Base-by-base conservation (phyloP, 1,140 invertebrate species). In the Vanessa atalanta region DNA sequence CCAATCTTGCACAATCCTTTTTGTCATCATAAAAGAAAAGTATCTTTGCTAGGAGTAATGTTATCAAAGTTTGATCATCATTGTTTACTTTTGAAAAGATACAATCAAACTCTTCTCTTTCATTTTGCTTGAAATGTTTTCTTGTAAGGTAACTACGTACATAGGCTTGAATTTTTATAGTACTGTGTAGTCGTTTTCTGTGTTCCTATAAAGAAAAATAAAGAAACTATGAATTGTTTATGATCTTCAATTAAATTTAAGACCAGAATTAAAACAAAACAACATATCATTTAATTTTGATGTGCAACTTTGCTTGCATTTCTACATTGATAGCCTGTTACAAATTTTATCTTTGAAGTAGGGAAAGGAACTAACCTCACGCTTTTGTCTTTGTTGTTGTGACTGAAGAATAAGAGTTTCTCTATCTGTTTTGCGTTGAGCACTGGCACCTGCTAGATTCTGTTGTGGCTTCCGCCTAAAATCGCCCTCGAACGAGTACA, bases 401-500 rank as follows among this genome's bases (percentile, higher is more conserved):
- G 96, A 96, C 88, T 96, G 95, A 65, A 95, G 94, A 66, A 99
- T 93, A 20, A 99, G 93, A 71, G 95, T 94, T 80, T 97, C 95
- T 81, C 96, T 95, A 95, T 95, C 93, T 95, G 95, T 93, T 95
- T 95, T 93, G 89, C 95, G 88, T 26, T 94, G 93, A 67, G 87
- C 85, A 91, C 97, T 97, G 7, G 97, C 96, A 55, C 98, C 98
- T 61, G 97, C 95, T 78, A 99, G 94, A 93, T 97, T 98, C 93
- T 99, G 98, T 77, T 97, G 95, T 1, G 98, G 98, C 87, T 95
- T 96, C 61, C 96, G 94, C 74, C 97, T 95, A 89, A 97, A 98
- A 86, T 99, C 96, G 63, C 98, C 98, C 87, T 99, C 98, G 91
- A 99, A 99, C 87, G 96, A 97, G 90, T 97, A 97, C 95, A 94